Evolutionary conservation across 2,113 vertebrate genomes (phyloP).

Genomic region (Osmerus mordax): DNA sequence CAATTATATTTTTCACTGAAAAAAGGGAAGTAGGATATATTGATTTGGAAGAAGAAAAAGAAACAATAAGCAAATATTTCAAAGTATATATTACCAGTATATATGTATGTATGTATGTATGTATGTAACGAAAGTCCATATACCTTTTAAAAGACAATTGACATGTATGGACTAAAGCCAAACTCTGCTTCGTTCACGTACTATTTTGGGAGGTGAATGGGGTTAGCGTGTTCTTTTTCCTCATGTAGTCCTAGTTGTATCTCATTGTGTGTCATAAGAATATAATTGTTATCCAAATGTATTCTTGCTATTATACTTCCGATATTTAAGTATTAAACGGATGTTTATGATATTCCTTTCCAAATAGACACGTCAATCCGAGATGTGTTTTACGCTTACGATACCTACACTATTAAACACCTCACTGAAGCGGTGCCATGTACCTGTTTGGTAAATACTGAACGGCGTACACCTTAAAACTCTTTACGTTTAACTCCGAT

Average conservation of each 20-base stretch:
- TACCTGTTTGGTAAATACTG: too few relatives aligned
- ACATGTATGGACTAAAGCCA: constrained; percentile 34
- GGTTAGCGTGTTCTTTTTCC: constrained; percentile 43
- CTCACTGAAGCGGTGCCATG: constrained; percentile 26
- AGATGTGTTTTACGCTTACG: constrained; percentile 41
- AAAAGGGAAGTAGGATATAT: constrained; percentile 57
- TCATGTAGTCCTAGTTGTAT: constrained; percentile 55
- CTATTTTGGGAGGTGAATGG: constrained; percentile 15
- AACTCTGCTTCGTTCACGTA: constrained; percentile 13
- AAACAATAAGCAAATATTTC: constrained; percentile 35
- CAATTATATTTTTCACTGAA: constrained; percentile 28
- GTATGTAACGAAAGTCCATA: constrained; percentile 40
- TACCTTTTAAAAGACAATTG: constrained; percentile 18
- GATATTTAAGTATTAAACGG: constrained; percentile 34
- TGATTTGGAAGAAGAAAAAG: constrained; percentile 41
- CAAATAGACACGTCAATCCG: constrained; percentile 52
- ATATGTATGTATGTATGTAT: constrained; percentile 46
- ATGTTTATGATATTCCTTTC: constrained; percentile 59
- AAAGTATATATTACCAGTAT: constrained; percentile 44
- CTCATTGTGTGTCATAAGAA: constrained; percentile 57
- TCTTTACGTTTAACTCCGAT: too few relatives aligned
- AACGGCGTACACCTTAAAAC: too few relatives aligned
- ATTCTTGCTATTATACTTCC: constrained; percentile 60
- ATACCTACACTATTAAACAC: constrained; percentile 59
- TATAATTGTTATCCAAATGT: constrained; percentile 56